Evolutionary conservation across 2,113 vertebrate genomes (phyloP).

Genomic region (Nyctereutes procyonoides): DNA sequence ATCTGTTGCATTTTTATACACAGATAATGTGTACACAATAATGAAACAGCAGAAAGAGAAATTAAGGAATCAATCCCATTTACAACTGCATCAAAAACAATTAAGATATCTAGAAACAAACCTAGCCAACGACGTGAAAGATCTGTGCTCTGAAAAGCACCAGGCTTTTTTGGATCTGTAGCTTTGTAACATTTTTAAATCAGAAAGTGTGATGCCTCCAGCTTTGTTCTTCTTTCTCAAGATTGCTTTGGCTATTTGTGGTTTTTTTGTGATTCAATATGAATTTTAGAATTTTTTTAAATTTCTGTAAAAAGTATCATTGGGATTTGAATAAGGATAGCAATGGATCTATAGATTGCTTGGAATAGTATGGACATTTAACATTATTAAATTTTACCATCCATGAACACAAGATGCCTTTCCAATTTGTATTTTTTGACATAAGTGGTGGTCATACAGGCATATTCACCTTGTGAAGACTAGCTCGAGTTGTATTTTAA

Average conservation of each 20-base stretch:
- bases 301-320: background rate
- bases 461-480: too few relatives aligned
- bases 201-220: background rate
- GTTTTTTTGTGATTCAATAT: background rate
- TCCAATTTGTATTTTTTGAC: background rate
- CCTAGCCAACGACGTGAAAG: background rate
- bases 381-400: background rate
- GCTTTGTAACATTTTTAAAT: background rate
- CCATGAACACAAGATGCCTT: background rate
- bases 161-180: background rate
- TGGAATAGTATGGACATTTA: background rate
- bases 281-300: background rate
- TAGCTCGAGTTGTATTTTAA: background rate
- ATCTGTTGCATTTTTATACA: background rate
- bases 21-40: background rate
- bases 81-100: background rate
- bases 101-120: background rate
- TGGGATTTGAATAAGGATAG: background rate
- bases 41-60: background rate
- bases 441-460: background rate
- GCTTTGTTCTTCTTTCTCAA: background rate
- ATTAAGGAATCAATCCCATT: background rate
- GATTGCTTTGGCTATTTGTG: background rate
- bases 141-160: background rate
- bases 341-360: background rate